A percentile compares a stretch with the other conserved stretches of the same genome.
These are phyloP conservation scores for Teleogryllus oceanicus DNA, from an alignment of 2,888 invertebrate species.

Conservation along the genomic window DNA sequence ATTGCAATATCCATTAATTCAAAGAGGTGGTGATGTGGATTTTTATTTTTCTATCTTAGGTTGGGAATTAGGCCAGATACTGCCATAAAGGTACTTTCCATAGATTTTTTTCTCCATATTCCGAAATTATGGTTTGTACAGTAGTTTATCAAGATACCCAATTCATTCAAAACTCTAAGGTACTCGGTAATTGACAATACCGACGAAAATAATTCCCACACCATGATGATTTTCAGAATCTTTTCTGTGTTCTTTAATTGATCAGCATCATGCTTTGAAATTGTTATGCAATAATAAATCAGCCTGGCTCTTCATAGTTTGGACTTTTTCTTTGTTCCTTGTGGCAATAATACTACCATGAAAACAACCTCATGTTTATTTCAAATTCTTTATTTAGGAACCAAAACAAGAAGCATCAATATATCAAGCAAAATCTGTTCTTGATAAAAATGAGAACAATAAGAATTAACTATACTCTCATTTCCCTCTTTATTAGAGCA, in stretches of 20 bases:
- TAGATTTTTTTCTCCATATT: conserved; percentile 95
- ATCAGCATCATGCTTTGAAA: conserved; percentile 92
- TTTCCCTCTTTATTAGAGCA: neutral
- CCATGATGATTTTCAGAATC: conserved; percentile 93
- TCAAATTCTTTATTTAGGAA: conserved; percentile 94
- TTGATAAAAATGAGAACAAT: conserved; percentile 46
- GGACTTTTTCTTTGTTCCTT: conserved; percentile 81
- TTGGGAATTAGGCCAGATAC: conserved; percentile 90
- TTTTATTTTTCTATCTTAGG: conserved; percentile 63
- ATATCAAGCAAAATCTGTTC: conserved; percentile 81
- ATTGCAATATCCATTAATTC: conserved; percentile 89
- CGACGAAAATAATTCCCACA: conserved; percentile 92
- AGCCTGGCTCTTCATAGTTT: conserved; percentile 91
- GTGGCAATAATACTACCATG: conserved; percentile 89
- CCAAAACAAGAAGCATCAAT: conserved; percentile 75
- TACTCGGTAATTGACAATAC: conserved; percentile 96
- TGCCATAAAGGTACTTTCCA: conserved; percentile 96
- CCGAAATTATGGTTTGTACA: conserved; percentile 75
- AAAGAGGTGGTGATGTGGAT: conserved; percentile 73
- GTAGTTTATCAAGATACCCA: conserved; percentile 90
- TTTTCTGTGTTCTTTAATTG: conserved; percentile 84
- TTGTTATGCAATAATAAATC: conserved; percentile 93
- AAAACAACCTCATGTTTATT: conserved; percentile 88
- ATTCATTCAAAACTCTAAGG: conserved; percentile 90
- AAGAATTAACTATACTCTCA: neutral